Evolutionary conservation across 2,797 vertebrate genomes (phyloP).

Genomic region (Trachurus trachurus): DNA sequence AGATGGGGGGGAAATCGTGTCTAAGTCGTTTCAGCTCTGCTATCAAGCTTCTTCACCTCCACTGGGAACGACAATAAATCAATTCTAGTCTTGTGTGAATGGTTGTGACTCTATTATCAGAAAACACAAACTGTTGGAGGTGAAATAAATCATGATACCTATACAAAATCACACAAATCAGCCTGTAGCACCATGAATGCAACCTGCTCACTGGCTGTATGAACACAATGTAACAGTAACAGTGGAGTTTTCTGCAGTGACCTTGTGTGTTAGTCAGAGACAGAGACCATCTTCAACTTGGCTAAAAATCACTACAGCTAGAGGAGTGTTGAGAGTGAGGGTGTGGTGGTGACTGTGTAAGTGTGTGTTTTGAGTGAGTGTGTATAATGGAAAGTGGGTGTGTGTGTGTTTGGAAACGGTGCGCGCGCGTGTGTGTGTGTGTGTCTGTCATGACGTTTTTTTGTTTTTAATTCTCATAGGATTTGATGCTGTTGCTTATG

Average conservation of each 20-base stretch:
- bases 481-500: conserved; percentile 31
- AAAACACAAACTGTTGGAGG: no score
- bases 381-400: conserved; percentile 1
- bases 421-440: neutral
- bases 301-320: neutral
- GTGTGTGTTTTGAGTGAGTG: neutral
- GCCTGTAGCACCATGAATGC: no score
- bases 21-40: neutral
- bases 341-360: conserved; percentile 19
- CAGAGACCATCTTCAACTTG: neutral
- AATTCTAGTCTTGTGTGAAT: no score
- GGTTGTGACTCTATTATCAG: no score
- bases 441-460: neutral
- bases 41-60: neutral
- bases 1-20: no score
- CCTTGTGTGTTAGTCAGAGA: neutral
- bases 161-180: no score
- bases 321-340: neutral
- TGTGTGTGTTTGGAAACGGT: neutral
- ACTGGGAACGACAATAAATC: no score
- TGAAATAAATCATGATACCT: no score
- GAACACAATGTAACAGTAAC: no score
- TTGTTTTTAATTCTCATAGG: neutral
- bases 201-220: no score
- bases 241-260: neutral